A percentile compares a stretch with the other conserved stretches of the same genome.
Conservation (phyloP, 1,140 invertebrate genomes). For the Drosophila repletoides region DNA sequence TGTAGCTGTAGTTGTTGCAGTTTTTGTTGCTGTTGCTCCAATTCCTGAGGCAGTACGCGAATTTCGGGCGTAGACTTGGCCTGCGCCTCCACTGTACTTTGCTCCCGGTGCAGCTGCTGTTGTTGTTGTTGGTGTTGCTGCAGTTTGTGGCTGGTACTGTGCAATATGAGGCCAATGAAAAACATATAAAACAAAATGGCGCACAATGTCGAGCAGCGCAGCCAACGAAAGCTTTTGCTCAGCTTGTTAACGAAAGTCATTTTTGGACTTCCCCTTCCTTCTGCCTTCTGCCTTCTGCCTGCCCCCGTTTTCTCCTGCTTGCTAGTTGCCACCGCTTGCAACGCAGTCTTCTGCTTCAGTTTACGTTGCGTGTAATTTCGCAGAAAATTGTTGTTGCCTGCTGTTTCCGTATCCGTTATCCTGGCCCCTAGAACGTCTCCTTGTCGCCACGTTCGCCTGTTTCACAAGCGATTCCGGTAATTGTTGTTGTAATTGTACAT, state of each 20-base stretch:
- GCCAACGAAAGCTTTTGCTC: slow-evolving; percentile 81
- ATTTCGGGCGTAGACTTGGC: slow-evolving; percentile 47
- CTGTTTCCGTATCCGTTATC: slow-evolving; percentile 34
- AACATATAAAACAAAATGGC: slow-evolving; percentile 82
- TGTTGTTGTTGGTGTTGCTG: slow-evolving; percentile 54
- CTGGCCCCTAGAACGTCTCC: slow-evolving; percentile 3
- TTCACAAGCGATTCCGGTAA: slow-evolving; percentile 29
- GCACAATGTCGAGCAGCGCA: slow-evolving; percentile 80
- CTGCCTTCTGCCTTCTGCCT: slow-evolving; percentile 2
- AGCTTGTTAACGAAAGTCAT: slow-evolving; percentile 81
- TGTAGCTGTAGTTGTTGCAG: slow-evolving; percentile 20
- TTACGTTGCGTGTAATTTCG: slow-evolving; percentile 73
- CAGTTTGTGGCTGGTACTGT: slow-evolving; percentile 76
- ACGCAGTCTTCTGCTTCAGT: slow-evolving; percentile 21
- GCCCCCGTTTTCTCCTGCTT: too few relatives aligned
- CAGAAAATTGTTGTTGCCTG: slow-evolving; percentile 56
- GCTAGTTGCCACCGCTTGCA: slow-evolving; percentile 38
- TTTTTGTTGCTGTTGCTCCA: slow-evolving; percentile 44
- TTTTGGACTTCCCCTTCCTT: slow-evolving; percentile 48
- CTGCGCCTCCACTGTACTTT: slow-evolving; percentile 17
- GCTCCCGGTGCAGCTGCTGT: slow-evolving; percentile 28
- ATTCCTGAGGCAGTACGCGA: slow-evolving; percentile 42
- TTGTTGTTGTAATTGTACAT: slow-evolving; percentile 74
- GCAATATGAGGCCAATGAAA: slow-evolving; percentile 81
- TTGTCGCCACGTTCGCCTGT: slow-evolving; percentile 28